phyloP scores from a whole-genome alignment of 1,140 invertebrate genomes.

The Hetaerina americana region DNA sequence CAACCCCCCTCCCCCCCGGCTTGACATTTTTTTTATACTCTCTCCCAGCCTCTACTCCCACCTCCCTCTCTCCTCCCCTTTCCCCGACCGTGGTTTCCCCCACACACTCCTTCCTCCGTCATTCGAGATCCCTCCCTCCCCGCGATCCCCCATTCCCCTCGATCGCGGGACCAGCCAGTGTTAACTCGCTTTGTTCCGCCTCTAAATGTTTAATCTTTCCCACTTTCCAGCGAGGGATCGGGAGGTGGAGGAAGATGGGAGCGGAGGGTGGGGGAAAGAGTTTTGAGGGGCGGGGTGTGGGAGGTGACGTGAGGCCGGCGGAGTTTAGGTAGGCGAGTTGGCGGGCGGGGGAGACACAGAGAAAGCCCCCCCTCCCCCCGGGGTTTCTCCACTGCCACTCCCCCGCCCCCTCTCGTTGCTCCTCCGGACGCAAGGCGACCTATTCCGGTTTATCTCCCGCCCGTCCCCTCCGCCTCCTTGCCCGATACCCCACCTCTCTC shows the following conservation, averaged over 20 bases:
- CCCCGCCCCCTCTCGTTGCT: slow-evolving; percentile 17
- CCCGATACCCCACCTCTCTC: too few relatives aligned
- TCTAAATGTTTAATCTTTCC: background rate
- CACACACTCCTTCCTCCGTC: too few relatives aligned
- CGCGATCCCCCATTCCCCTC: background rate
- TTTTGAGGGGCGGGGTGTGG: too few relatives aligned
- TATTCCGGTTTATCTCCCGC: slow-evolving; percentile 10
- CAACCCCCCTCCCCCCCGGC: too few relatives aligned
- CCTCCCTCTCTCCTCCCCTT: background rate
- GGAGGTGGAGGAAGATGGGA: slow-evolving; percentile 6
- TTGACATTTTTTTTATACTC: background rate
- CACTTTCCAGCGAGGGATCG: background rate
- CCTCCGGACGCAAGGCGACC: slow-evolving; percentile 24
- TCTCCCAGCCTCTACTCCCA: background rate
- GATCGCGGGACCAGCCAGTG: background rate
- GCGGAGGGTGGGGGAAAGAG: slow-evolving; percentile 5
- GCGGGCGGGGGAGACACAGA: too few relatives aligned
- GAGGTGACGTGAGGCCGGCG: too few relatives aligned
- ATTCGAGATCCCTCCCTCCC: too few relatives aligned
- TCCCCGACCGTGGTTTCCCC: too few relatives aligned
- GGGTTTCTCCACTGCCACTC: slow-evolving; percentile 15
- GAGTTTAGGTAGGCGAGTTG: too few relatives aligned
- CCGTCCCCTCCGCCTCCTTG: background rate
- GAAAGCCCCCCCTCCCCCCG: too few relatives aligned
- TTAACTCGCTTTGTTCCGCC: background rate